Evolutionary conservation across 2,888 invertebrate genomes (phyloP).

Genomic region (Drosophila lutescens): DNA sequence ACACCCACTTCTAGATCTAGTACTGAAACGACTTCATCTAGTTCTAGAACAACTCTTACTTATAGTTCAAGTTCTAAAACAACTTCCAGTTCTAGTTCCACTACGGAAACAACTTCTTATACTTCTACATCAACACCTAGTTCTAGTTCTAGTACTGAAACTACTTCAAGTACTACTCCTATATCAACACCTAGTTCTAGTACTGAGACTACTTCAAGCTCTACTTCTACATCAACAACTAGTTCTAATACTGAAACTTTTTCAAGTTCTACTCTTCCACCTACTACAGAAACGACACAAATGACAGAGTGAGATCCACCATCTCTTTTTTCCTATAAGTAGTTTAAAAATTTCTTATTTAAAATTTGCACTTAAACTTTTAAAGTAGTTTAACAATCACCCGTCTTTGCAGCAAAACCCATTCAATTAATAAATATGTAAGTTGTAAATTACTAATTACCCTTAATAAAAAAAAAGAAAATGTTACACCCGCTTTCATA

Average conservation of each 20-base stretch:
- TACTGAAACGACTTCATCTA: background rate
- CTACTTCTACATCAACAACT: background rate
- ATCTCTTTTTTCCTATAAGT: no score
- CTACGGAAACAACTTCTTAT: background rate
- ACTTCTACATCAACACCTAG: background rate
- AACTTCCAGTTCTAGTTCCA: background rate
- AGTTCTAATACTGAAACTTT: background rate
- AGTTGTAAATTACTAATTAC: background rate
- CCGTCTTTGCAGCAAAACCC: background rate
- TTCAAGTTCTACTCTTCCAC: background rate
- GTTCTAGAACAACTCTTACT: background rate
- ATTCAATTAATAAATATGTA: background rate
- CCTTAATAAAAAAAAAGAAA: background rate
- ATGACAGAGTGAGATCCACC: no score
- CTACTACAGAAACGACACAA: no score
- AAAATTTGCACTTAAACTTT: no score
- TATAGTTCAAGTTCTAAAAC: background rate
- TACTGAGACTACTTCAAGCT: background rate
- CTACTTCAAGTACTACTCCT: background rate
- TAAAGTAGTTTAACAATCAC: no score
- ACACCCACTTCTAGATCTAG: background rate
- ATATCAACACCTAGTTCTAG: background rate
- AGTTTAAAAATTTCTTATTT: no score
- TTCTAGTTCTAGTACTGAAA: background rate
- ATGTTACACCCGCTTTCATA: background rate